Percentiles rank a stretch among this genome's conserved stretches.
Conservation (phyloP, 2,888 invertebrate genomes). For the Antheraea assamensis region DNA sequence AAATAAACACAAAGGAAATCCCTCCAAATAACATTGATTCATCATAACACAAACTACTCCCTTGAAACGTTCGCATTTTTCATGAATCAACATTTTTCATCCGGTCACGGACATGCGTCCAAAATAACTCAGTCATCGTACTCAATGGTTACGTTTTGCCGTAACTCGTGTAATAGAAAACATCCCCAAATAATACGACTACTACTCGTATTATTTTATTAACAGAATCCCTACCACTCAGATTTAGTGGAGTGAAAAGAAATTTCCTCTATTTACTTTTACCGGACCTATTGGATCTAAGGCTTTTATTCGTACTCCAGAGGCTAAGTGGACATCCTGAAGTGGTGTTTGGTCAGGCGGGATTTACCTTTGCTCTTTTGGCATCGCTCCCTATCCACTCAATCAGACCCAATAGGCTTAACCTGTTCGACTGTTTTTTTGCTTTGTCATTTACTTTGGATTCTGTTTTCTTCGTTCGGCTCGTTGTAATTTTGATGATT, state of each 20-base stretch:
- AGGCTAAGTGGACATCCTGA: constrained; percentile 76
- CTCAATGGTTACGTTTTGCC: constrained; percentile 29
- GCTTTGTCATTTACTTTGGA: constrained; percentile 48
- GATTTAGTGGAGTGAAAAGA: constrained; percentile 52
- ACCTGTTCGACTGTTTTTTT: constrained; percentile 52
- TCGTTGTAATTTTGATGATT: background rate
- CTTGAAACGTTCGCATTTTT: background rate
- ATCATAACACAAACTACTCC: background rate
- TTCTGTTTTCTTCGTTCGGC: background rate
- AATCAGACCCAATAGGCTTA: constrained; percentile 61
- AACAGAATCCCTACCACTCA: constrained; percentile 41
- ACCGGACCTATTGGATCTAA: constrained; percentile 45
- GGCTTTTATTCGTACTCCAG: constrained; percentile 62
- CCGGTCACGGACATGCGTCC: background rate
- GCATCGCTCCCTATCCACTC: constrained; percentile 65
- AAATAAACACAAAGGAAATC: background rate
- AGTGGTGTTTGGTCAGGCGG: constrained; percentile 78
- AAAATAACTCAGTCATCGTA: background rate
- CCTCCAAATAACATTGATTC: background rate
- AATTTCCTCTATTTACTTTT: constrained; percentile 70
- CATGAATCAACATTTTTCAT: background rate
- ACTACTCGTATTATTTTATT: constrained; percentile 41
- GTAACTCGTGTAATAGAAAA: constrained; percentile 27
- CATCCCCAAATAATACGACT: constrained; percentile 31
- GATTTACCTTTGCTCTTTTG: constrained; percentile 80